Conservation (phyloP, 1,140 invertebrate species). For the Eumeta japonica region DNA sequence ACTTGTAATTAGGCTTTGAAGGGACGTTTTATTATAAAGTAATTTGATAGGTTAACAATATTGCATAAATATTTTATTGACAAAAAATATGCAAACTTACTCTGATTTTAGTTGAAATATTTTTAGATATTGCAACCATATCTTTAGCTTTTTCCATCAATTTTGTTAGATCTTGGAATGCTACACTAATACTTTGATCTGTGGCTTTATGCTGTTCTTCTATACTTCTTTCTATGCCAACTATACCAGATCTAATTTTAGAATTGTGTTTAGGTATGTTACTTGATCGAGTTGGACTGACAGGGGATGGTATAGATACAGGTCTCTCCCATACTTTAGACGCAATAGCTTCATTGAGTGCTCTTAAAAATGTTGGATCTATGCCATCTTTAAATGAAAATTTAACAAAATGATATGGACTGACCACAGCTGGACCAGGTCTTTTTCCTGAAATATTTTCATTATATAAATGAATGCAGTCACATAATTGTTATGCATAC, state of each 20-base stretch:
- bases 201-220: constrained; percentile 87
- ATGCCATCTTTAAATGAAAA: constrained; percentile 87
- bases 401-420: constrained; percentile 75
- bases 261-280: constrained; percentile 45
- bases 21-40: no score
- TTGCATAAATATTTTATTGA: no score
- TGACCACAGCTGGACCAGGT: constrained; percentile 73
- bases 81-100: no score
- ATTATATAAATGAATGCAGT: not conserved
- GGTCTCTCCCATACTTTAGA: constrained; percentile 64
- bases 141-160: constrained; percentile 96
- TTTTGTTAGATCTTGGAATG: constrained; percentile 93
- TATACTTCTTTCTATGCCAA: constrained; percentile 91
- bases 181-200: constrained; percentile 85
- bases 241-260: constrained; percentile 83
- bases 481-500: no score
- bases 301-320: constrained; percentile 20
- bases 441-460: constrained; percentile 60
- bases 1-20: no score
- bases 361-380: constrained; percentile 66
- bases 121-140: constrained; percentile 91
- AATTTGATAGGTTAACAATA: no score
- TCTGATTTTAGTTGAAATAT: constrained; percentile 90
- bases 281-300: constrained; percentile 16
- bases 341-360: constrained; percentile 63